Evolutionary conservation across 2,113 vertebrate genomes (phyloP), one percentile per base, ranked within the genome.

Genomic region (Hylia prasina): DNA sequence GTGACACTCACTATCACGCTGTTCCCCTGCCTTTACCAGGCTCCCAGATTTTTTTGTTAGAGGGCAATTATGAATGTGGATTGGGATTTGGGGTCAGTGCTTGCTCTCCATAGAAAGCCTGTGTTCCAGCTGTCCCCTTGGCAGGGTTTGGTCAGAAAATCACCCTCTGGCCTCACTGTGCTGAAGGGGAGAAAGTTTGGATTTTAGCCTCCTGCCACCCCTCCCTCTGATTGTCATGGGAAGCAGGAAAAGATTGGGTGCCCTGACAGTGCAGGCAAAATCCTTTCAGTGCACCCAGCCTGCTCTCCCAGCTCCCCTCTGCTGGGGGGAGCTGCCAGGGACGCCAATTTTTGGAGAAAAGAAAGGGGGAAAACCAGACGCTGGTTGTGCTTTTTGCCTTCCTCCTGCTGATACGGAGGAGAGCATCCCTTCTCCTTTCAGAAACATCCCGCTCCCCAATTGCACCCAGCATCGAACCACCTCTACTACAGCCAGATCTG

Each of bases 391-490:
- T 63, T 80, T 31, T 50, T 63, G 64, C 50, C 42, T 13, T 69
- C n/a, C 15, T 78, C 24, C 61, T 37, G 3, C 30, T 54, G 40
- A 40, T 37, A 0, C 1, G 40, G 53, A 53, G 50, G 35, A 73
- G 47, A 84, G 16, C 21, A 47, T 53, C 19, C 7, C 39, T 45
- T 72, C 40, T 33, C 20, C 51, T 82, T 73, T 25, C 60, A 60
- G 60, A 39, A 66, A 63, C 2, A 1, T 3, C 39, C 27, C 5
- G 0, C 0, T 27, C 25, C 39, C n/a, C 61, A 54, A 28, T 4
- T 11, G 7, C 25, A 20, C 31, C 50, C 22, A 21, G 24, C 10
- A 3, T 3, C 7, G 4, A 54, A 27, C 15, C 30, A 13, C 31
- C 19, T 68, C 57, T 71, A 0, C 27, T 13, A 7, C 63, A 81